Evolutionary conservation across 2,113 vertebrate genomes (phyloP), one percentile per base, ranked within the genome.

Genomic region (Malurus alboscapulatus): DNA sequence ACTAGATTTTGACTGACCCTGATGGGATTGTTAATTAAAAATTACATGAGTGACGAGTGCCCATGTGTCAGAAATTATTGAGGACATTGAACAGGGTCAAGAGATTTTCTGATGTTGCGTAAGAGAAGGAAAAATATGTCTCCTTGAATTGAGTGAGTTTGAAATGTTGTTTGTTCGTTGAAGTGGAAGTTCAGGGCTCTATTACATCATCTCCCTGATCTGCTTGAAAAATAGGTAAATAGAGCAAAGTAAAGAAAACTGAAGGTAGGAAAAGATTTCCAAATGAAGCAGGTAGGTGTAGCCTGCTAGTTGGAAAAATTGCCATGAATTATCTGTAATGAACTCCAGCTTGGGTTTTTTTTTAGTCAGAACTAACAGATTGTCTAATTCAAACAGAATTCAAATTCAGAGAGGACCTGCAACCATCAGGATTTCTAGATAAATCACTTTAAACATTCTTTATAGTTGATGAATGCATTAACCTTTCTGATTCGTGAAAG

Each of bases 131-230:
- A 66, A 73, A 80, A 30, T 27, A 17, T 10, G 16, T 19, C 53
- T 91, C 2, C 1, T 17, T 66, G n/a, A 38, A 18, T 2, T 85
- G 24, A 65, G 5, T 72, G 90, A 55, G 19, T 72, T 69, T 77
- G 53, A 71, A 87, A 40, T 66, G 32, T 44, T 94, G 32, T 44
- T 94, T 62, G 20, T 74, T 81, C 68, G 22, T 29, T 16, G 4
- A 89, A 81, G 48, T 38, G 36, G 22, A 71, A 84, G 17, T 75
- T 90, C 26, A 32, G n/a, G 30, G 21, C 17, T 87, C n/a, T 54
- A 3, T 34, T 1, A 0, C 0, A 1, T 45, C 0, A 1, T 81
- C 25, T 65, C 22, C 66, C 25, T 76, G 47, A 62, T 85, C 34
- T 58, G 16, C 18, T 50, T 73, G 44, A 55, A 66, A 53, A 73